Evolutionary conservation across 2,888 invertebrate genomes (phyloP).

Genomic region (Eupithecia exiguata): DNA sequence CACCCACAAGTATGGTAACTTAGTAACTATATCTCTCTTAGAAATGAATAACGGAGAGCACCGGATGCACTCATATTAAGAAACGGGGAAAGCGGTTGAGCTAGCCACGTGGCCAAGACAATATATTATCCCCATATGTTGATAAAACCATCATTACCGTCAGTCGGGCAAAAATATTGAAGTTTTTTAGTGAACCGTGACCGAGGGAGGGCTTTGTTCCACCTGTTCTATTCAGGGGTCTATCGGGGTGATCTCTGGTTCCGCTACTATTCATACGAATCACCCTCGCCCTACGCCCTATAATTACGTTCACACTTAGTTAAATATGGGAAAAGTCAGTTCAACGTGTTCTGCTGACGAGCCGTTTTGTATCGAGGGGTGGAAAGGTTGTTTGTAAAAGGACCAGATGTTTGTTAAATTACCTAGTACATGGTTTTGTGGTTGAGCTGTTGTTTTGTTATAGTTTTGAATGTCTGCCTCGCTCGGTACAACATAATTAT

Average conservation of each 20-base stretch:
- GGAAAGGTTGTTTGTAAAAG: background rate
- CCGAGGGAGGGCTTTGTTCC: conserved; percentile 4
- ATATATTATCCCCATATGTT: conserved; percentile 23
- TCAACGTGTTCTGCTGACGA: conserved; percentile 41
- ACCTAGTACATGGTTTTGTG: background rate
- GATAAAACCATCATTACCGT: conserved; percentile 18
- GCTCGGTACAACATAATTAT: background rate
- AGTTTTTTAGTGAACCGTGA: conserved; percentile 17
- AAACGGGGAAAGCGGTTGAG: conserved; percentile 19
- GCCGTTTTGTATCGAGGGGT: conserved; percentile 6
- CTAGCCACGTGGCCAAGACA: conserved; percentile 9
- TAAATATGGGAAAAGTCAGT: conserved; percentile 43
- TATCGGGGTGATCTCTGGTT: conserved; percentile 9
- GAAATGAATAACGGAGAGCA: background rate
- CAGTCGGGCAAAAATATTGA: conserved; percentile 31
- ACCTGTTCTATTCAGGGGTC: background rate
- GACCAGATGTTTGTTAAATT: conserved; percentile 2
- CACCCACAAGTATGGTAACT: background rate
- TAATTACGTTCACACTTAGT: conserved; percentile 55
- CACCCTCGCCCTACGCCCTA: conserved; percentile 39
- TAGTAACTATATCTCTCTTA: background rate
- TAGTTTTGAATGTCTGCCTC: background rate
- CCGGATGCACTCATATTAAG: background rate
- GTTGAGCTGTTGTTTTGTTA: conserved; percentile 5
- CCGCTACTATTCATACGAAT: conserved; percentile 42